Base-by-base conservation (phyloP, 30 jellyfish, hydroid and myxozoan genomes). In the Aurelia coerulea region DNA sequence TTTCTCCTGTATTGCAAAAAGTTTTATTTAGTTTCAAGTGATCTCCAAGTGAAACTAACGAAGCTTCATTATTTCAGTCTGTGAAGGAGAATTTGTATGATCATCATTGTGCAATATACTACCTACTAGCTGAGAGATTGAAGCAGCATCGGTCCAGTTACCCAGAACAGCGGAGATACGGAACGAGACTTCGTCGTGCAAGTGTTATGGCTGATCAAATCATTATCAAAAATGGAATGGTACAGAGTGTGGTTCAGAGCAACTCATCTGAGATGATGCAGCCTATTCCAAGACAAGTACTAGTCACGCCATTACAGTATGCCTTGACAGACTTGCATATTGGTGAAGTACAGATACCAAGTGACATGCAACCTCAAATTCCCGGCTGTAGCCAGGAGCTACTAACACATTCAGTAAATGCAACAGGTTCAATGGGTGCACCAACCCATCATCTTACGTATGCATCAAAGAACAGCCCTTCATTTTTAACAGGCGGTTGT, bases 151-250 rank as follows among this genome's bases (percentile, higher is more conserved):
- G 99, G 15, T 89, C 99, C 7, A 89, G 97, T 70, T 95, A 95
- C 58, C 99, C 99, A 49, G 97, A 95, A 51, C 95, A 88, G 51
- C 91, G 93, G 39, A 51, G 92, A 62, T 84, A 77, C 62, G 92
- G 97, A 17, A 95, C 99, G 10, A 70, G 97, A 37, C 76, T 89
- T 10, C 90, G 99, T 17, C 83, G 99, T 13, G 97, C 99, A 17
- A 95, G 99, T 66, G 74, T 89, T 15, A 89, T 74, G 90, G 99
- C 99, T 19, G 99, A 95, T 73, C 99, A 95, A 65, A 92, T 88
- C 19, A 90, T 95, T 31, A 89, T 95, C 51, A 64, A 88, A 76
- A 95, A 95, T 68, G 94, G 96, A 53, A 58, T 68, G 62, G 99
- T 89, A 11, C 92, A 85, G 58, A 80, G 86, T 49, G 34, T 89